Evolutionary conservation across 2,888 invertebrate species (phyloP).

Genomic region (Crossocerus cetratus): DNA sequence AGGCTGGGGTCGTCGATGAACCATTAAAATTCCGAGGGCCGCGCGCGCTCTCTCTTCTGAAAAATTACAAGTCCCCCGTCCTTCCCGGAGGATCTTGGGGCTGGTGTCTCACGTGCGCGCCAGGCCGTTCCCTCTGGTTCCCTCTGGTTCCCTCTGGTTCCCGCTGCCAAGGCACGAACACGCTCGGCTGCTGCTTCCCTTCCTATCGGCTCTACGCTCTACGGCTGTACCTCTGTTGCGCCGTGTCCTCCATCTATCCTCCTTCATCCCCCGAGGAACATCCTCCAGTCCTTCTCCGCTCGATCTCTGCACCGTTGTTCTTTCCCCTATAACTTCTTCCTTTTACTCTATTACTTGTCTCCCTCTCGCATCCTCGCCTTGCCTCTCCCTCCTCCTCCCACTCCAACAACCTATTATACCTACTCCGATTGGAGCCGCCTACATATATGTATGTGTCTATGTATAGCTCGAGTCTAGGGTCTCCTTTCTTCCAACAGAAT

Average conservation of each 20-base stretch:
- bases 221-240: constrained; percentile 41
- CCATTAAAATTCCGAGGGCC: constrained; percentile 65
- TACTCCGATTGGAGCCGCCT: no score
- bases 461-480: no score
- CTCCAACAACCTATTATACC: background rate
- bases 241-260: constrained; percentile 26
- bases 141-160: no score
- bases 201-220: constrained; percentile 33
- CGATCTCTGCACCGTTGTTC: constrained; percentile 6
- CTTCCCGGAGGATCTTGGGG: constrained; percentile 8
- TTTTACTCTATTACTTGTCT: constrained; percentile 18
- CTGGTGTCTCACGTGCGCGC: constrained; percentile 16
- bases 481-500: constrained; percentile 12
- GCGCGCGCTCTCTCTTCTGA: constrained; percentile 60
- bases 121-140: constrained; percentile 20
- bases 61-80: constrained; percentile 56
- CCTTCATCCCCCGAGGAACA: background rate
- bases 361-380: background rate
- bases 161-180: constrained; percentile 10
- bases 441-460: no score
- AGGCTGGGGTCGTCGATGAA: constrained; percentile 23
- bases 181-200: constrained; percentile 12
- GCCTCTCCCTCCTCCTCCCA: background rate
- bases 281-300: constrained; percentile 24
- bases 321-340: constrained; percentile 16